Conservation (phyloP, 2,113 vertebrate genomes). For the Peromyscus leucopus region DNA sequence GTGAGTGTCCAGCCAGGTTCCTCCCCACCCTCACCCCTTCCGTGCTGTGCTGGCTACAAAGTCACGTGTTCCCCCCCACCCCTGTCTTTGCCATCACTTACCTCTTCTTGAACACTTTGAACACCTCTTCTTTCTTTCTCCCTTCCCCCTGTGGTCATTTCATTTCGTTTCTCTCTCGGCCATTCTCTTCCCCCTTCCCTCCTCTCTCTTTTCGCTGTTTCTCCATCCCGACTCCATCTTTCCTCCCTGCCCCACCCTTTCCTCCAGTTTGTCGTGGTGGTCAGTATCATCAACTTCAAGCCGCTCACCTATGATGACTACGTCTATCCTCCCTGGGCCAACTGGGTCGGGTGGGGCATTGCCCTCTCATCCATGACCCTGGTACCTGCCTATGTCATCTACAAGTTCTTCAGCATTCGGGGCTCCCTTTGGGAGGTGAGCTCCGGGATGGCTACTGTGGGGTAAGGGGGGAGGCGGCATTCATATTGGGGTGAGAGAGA, state of each 20-base stretch:
- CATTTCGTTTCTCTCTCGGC: not conserved
- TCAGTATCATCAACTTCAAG: slow-evolving; percentile 94
- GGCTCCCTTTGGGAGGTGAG: slow-evolving; percentile 96
- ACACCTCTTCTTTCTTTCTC: not conserved
- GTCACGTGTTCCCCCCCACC: not conserved
- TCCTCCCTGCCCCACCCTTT: not conserved
- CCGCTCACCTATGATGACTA: slow-evolving; percentile 96
- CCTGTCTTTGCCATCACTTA: not conserved
- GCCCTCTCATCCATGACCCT: slow-evolving; percentile 97
- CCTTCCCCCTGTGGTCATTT: fast-evolving
- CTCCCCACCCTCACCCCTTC: too few species aligned
- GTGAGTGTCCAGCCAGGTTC: not conserved
- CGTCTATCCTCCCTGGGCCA: slow-evolving; percentile 94
- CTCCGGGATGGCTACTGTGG: not conserved
- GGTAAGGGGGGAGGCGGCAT: fast-evolving
- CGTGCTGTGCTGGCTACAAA: not conserved
- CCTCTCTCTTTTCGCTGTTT: fast-evolving
- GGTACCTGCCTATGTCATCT: slow-evolving; percentile 94
- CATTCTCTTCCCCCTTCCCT: too few species aligned
- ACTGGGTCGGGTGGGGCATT: slow-evolving; percentile 94
- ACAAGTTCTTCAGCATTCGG: slow-evolving; percentile 92
- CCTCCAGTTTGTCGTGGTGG: slow-evolving; percentile 95
- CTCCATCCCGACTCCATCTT: fast-evolving
- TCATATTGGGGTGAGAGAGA: too few species aligned
- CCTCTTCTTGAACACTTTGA: too few species aligned